These are phyloP conservation scores for Orchesellides sinensis DNA, from an alignment of 2,888 invertebrate species.

Conservation along the genomic window DNA sequence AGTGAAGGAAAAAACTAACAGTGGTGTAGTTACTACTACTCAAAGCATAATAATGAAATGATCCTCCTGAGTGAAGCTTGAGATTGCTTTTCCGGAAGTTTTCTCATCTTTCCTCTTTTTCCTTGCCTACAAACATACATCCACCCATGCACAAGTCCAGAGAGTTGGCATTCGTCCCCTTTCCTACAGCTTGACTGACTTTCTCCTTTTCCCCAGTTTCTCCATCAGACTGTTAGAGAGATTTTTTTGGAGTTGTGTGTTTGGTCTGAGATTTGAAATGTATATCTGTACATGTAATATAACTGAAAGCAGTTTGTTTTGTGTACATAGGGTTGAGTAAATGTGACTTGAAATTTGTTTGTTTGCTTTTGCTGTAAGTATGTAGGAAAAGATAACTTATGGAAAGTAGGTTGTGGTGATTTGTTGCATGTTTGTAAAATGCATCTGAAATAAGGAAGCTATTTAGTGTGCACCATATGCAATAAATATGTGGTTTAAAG, in stretches of 20 bases:
- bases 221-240: conserved; percentile 11
- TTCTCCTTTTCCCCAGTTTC: background rate
- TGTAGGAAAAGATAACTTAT: background rate
- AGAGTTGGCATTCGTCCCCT: conserved; percentile 29
- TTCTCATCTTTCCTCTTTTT: conserved; percentile 31
- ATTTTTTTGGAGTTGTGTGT: conserved; percentile 9
- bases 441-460: conserved; percentile 16
- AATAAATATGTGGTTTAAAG: no score
- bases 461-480: background rate
- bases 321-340: conserved; percentile 31
- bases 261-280: conserved; percentile 9
- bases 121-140: conserved; percentile 26
- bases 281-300: conserved; percentile 34
- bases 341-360: conserved; percentile 19
- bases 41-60: conserved; percentile 64
- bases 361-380: conserved; percentile 3
- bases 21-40: conserved; percentile 54
- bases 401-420: no score
- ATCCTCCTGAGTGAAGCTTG: conserved; percentile 62
- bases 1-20: background rate
- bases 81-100: conserved; percentile 60
- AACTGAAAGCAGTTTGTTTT: no score
- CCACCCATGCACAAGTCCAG: background rate
- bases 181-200: conserved; percentile 7
- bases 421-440: conserved; percentile 20